Conservation (phyloP, 2,888 invertebrate species). For the Eudemis profundana region DNA sequence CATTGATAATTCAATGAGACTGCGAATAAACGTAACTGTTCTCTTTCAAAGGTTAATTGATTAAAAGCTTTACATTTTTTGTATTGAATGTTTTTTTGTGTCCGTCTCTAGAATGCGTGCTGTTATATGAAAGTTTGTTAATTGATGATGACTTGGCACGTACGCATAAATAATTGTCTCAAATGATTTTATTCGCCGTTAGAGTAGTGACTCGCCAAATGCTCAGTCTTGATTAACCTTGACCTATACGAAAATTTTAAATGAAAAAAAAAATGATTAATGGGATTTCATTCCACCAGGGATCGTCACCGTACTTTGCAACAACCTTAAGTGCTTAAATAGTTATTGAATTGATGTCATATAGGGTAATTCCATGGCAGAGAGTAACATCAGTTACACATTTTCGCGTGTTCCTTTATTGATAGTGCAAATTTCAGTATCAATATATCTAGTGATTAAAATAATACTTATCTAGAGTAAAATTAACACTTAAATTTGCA, state of each 20-base stretch:
- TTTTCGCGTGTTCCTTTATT: too few relatives aligned
- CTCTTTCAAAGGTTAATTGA: constrained; percentile 37
- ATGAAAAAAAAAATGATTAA: too few relatives aligned
- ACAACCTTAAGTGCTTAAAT: too few relatives aligned
- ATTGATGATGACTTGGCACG: constrained; percentile 9
- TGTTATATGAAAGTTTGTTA: constrained; percentile 2
- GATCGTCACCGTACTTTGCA: too few relatives aligned
- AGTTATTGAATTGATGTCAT: too few relatives aligned
- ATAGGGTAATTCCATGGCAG: too few relatives aligned
- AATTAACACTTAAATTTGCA: too few relatives aligned
- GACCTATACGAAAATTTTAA: neutral
- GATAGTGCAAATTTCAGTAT: too few relatives aligned
- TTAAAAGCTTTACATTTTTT: constrained; percentile 25
- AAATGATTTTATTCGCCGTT: constrained; percentile 1
- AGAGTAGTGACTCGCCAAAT: neutral
- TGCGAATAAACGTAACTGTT: constrained; percentile 33
- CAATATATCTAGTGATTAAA: too few relatives aligned
- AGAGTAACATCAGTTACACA: too few relatives aligned
- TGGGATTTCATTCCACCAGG: too few relatives aligned
- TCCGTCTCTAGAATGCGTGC: constrained; percentile 17
- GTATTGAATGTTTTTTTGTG: constrained; percentile 16
- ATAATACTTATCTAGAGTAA: too few relatives aligned
- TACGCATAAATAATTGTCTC: constrained; percentile 3
- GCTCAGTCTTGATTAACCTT: neutral
- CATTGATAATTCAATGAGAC: constrained; percentile 40